Conservation (phyloP, 2,888 invertebrate genomes). For the Cynaeus angustus region DNA sequence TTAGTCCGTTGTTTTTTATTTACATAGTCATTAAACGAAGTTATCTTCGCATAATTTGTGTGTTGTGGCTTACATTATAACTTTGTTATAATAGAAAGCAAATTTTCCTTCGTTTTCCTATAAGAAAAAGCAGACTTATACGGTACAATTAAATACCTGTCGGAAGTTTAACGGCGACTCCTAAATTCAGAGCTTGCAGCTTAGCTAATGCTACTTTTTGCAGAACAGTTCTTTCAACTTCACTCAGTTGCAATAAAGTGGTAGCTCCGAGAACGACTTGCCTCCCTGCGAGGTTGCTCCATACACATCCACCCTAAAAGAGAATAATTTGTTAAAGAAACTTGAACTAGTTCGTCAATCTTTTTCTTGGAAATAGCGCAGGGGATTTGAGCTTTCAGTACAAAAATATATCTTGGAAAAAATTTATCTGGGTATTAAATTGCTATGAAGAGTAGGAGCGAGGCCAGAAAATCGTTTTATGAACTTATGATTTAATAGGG, state of each 20-base stretch:
- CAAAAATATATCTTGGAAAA: neutral
- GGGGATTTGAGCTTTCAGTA: neutral
- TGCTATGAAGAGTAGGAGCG: constrained; percentile 21
- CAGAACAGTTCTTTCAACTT: constrained; percentile 85
- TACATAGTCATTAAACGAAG: neutral
- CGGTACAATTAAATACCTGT: constrained; percentile 76
- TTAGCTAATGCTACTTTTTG: constrained; percentile 91
- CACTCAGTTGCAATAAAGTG: constrained; percentile 82
- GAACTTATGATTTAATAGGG: constrained; percentile 8
- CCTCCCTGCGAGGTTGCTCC: constrained; percentile 81
- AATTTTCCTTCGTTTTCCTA: too few species aligned
- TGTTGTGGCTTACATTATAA: too few species aligned
- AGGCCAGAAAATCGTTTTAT: constrained; percentile 1
- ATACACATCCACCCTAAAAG: constrained; percentile 83
- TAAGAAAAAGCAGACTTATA: too few species aligned
- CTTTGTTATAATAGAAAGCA: too few species aligned
- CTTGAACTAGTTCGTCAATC: constrained; percentile 20
- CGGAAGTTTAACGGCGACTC: constrained; percentile 86
- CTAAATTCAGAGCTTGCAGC: constrained; percentile 89
- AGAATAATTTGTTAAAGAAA: neutral
- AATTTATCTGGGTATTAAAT: neutral
- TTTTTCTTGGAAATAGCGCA: constrained; percentile 22
- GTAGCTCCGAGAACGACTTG: constrained; percentile 83
- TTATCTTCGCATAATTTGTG: neutral
- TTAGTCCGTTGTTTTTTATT: neutral